Percentiles rank a stretch among this genome's conserved stretches.
phyloP scores from a whole-genome alignment of 2,888 invertebrate species.

The Trichogramma dendrolimi region DNA sequence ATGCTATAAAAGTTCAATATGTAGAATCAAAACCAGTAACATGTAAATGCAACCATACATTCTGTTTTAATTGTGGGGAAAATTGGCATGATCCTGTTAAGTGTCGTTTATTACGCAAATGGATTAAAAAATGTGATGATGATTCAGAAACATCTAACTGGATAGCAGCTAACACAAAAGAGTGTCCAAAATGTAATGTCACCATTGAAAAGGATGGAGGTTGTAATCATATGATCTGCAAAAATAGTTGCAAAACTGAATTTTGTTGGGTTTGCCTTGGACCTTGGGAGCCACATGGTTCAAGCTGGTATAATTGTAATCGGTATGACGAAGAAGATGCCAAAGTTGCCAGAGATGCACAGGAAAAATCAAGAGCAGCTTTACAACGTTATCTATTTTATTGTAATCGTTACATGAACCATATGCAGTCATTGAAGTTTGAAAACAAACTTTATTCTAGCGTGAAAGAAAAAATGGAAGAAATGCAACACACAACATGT shows the following conservation, averaged over 20 bases:
- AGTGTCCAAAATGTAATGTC: slow-evolving; percentile 96
- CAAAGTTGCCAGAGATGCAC: slow-evolving; percentile 91
- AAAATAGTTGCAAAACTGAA: slow-evolving; percentile 96
- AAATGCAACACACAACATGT: slow-evolving; percentile 99
- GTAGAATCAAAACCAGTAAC: slow-evolving; percentile 88
- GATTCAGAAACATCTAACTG: slow-evolving; percentile 99
- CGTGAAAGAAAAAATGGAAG: slow-evolving; percentile 97
- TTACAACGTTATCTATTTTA: slow-evolving; percentile 96
- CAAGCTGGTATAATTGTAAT: slow-evolving; percentile 98
- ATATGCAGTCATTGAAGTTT: slow-evolving; percentile 97
- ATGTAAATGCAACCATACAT: slow-evolving; percentile 87
- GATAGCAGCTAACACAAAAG: slow-evolving; percentile 99
- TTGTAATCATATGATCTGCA: slow-evolving; percentile 99
- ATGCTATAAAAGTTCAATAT: slow-evolving; percentile 88
- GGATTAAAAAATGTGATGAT: slow-evolving; percentile 99
- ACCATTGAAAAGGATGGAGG: slow-evolving; percentile 97
- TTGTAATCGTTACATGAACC: slow-evolving; percentile 98
- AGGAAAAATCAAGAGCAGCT: slow-evolving; percentile 88
- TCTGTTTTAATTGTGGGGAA: slow-evolving; percentile 95
- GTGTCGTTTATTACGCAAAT: slow-evolving; percentile 86
- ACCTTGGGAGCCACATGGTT: slow-evolving; percentile 97
- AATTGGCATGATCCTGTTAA: slow-evolving; percentile 98
- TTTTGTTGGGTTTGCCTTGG: slow-evolving; percentile 99
- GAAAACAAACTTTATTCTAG: slow-evolving; percentile 95
- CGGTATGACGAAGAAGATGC: slow-evolving; percentile 96